Evolutionary conservation across 2,113 vertebrate species (phyloP).

Genomic region (Perca flavescens): DNA sequence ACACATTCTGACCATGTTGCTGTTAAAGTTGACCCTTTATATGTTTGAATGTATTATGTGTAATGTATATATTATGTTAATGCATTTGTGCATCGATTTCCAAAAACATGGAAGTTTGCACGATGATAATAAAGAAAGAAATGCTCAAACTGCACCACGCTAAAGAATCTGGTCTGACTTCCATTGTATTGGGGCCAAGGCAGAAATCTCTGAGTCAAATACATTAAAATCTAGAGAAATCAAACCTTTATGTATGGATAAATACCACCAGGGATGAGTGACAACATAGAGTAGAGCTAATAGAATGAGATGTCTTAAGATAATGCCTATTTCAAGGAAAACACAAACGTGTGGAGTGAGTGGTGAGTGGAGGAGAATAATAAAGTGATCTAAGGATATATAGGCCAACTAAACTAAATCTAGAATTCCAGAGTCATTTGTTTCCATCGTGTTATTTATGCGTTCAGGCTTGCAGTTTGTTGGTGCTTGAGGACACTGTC

Average conservation of each 20-base stretch:
- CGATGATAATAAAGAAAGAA: no score
- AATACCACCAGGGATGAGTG: no score
- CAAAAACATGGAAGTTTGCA: background rate
- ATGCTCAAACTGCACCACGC: background rate
- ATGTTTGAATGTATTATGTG: background rate
- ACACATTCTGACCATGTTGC: background rate
- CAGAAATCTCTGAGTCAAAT: background rate
- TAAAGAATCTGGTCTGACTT: background rate
- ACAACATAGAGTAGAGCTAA: background rate
- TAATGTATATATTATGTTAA: background rate
- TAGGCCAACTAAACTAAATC: background rate
- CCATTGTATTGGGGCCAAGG: background rate
- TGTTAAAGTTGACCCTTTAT: background rate
- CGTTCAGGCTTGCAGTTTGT: constrained; percentile 28
- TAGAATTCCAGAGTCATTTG: background rate
- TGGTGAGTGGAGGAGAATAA: background rate
- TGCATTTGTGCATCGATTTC: background rate
- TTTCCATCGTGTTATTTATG: background rate
- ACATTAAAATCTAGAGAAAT: background rate
- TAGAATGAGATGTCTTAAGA: background rate
- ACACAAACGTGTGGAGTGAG: no score
- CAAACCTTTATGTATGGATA: no score
- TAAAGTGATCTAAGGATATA: background rate
- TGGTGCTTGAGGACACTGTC: background rate
- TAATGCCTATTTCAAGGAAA: background rate